Conservation (phyloP, 53 echinoderm and acorn worm genomes). For the Arbacia lixula region DNA sequence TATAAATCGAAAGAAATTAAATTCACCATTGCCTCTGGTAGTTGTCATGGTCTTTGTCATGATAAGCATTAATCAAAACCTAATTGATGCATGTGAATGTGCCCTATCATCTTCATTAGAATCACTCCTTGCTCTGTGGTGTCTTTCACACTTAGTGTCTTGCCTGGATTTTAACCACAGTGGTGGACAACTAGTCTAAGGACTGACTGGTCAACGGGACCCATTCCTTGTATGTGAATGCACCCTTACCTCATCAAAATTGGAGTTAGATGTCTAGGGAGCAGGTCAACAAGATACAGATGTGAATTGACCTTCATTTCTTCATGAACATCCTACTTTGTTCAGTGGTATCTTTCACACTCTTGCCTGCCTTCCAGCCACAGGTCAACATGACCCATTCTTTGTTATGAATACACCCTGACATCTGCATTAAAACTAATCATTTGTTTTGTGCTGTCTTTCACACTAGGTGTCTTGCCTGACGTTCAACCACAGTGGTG, state of each 20-base stretch:
- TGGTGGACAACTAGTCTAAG: conserved; percentile 73
- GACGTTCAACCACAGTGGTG: conserved; percentile 74
- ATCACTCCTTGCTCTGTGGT: not conserved
- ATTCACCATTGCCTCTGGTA: no score
- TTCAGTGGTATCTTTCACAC: not conserved
- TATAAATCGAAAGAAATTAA: no score
- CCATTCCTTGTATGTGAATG: conserved; percentile 86
- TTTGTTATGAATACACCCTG: conserved; percentile 49
- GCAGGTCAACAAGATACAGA: conserved; percentile 81
- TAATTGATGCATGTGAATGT: not conserved
- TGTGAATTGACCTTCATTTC: conserved; percentile 32
- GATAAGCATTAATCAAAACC: not conserved
- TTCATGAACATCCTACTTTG: not conserved
- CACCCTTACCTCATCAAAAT: no score
- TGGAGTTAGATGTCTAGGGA: no score
- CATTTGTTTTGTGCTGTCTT: not conserved
- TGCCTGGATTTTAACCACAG: conserved; percentile 69
- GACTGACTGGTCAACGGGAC: conserved; percentile 83
- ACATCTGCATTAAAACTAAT: not conserved
- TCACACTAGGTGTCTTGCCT: conserved; percentile 78
- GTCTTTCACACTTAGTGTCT: conserved; percentile 62
- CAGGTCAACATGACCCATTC: conserved; percentile 65
- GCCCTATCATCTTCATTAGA: not conserved
- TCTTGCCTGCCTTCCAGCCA: conserved; percentile 76
- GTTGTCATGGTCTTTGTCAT: not conserved